These are phyloP conservation scores for Acanthopagrus latus DNA, from an alignment of 2,797 vertebrate species.

Conservation along the genomic window DNA sequence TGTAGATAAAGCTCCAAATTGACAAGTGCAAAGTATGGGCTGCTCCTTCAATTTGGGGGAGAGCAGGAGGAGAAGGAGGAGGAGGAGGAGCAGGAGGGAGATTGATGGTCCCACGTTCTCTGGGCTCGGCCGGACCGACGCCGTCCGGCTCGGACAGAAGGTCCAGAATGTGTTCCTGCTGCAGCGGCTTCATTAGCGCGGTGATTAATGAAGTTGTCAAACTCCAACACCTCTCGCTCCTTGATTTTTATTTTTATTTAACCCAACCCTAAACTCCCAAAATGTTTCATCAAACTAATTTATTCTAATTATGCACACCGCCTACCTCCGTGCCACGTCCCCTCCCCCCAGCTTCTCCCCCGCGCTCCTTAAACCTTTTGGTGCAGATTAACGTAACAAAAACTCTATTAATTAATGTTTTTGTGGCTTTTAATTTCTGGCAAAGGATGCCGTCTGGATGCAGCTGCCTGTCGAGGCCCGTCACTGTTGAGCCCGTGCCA, in stretches of 20 bases:
- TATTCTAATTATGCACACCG: constrained; percentile 91
- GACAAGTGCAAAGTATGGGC: constrained; percentile 84
- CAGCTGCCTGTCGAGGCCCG: constrained; percentile 93
- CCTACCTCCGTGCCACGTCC: constrained; percentile 89
- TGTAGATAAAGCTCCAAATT: constrained; percentile 80
- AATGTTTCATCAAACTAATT: constrained; percentile 91
- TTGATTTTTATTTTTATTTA: constrained; percentile 61
- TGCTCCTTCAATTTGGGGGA: constrained; percentile 81
- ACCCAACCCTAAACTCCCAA: constrained; percentile 65
- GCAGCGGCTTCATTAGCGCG: constrained; percentile 90
- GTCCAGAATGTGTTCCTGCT: constrained; percentile 85
- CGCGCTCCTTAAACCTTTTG: constrained; percentile 87
- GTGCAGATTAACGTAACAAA: constrained; percentile 94
- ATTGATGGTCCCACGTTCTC: constrained; percentile 80
- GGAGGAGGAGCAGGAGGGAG: too few species aligned
- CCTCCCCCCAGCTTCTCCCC: constrained; percentile 68
- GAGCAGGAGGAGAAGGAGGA: constrained; percentile 53
- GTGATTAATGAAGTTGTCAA: constrained; percentile 95
- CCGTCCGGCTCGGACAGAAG: constrained; percentile 22
- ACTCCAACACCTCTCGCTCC: constrained; percentile 84
- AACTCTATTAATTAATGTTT: constrained; percentile 97
- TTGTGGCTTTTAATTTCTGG: constrained; percentile 96
- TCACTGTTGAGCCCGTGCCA: constrained; percentile 94
- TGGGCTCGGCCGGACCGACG: constrained; percentile 57
- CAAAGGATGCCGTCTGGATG: constrained; percentile 91